Base-by-base conservation (phyloP, 2,113 vertebrate genomes). In the Urocynchramus pylzowi region DNA sequence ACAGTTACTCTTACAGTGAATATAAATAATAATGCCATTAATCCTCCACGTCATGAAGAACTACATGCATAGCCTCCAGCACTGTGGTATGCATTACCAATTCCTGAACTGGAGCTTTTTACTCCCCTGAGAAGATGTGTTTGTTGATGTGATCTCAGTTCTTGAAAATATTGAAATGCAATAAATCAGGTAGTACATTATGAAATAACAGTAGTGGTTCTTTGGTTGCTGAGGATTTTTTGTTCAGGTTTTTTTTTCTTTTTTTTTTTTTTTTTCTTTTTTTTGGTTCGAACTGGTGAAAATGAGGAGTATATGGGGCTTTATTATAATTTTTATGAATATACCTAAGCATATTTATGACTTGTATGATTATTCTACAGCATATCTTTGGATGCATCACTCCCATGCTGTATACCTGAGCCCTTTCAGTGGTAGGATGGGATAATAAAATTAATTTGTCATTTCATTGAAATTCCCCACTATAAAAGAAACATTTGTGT, bases 1-100 rank as follows among this genome's bases (percentile, higher is more conserved):
- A 90, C 75, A 91, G 79, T 97, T 90, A 83, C 73, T 91, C 67
- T 78, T 90, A 70, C 61, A 89, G 26, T 65, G 82, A 88, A 73
- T 86, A 95, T 96, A 95, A 96, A 95, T 94, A 96, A 95, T 92
- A 94, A 92, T 84, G n/a, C 35, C 61, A 93, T 94, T 93, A 90
- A 89, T 89, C 84, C 64, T 95, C 24, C 18, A 37, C 10, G 39
- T 68, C 1, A 5, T 45, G 57, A 33, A 71, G 56, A 88, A 35
- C 26, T 60, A 64, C 37, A 57, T 47, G 35, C 27, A 71, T 42
- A 52, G 54, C 87, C 81, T 95, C 33, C 42, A 80, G 84, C 33
- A 44, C 64, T 83, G 56, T 68, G 28, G 27, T 45, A 33, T 75
- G 47, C 53, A 61, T 70, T 90, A 37, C 17, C 47, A 42, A 4